A percentile compares a stretch with the other conserved stretches of the same genome.
Conservation (phyloP, 2,888 invertebrate species). For the Electrophaes corylata region DNA sequence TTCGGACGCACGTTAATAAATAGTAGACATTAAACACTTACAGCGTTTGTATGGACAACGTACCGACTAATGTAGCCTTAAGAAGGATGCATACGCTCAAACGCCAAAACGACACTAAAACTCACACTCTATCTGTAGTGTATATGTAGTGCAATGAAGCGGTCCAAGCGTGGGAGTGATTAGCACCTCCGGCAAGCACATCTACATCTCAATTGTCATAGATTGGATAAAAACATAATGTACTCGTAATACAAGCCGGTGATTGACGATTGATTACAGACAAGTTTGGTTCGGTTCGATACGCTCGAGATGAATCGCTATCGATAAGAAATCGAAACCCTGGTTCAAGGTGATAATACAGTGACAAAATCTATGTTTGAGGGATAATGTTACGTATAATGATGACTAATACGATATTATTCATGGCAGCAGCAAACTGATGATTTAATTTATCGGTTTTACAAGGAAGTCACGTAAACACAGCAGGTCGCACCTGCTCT, state of each 20-base stretch:
- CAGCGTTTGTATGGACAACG: no score
- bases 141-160: constrained; percentile 52
- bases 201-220: constrained; percentile 59
- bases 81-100: constrained; percentile 27
- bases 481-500: constrained; percentile 70
- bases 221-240: constrained; percentile 60
- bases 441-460: constrained; percentile 48
- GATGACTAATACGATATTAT: constrained; percentile 37
- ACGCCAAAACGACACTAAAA: constrained; percentile 28
- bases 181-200: constrained; percentile 44
- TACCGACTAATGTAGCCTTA: no score
- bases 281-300: constrained; percentile 73
- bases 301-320: constrained; percentile 71
- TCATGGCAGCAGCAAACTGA: constrained; percentile 35
- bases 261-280: constrained; percentile 70
- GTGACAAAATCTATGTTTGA: constrained; percentile 55
- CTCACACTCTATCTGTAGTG: constrained; percentile 39
- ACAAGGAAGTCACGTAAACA: constrained; percentile 66
- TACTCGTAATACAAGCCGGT: constrained; percentile 59
- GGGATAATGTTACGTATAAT: constrained; percentile 42
- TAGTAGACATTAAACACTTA: no score
- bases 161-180: constrained; percentile 47
- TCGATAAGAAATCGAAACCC: constrained; percentile 71
- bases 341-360: constrained; percentile 73
- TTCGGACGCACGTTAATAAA: no score